Conservation (phyloP, 1,140 invertebrate species). For the Dufourea novaeangliae region DNA sequence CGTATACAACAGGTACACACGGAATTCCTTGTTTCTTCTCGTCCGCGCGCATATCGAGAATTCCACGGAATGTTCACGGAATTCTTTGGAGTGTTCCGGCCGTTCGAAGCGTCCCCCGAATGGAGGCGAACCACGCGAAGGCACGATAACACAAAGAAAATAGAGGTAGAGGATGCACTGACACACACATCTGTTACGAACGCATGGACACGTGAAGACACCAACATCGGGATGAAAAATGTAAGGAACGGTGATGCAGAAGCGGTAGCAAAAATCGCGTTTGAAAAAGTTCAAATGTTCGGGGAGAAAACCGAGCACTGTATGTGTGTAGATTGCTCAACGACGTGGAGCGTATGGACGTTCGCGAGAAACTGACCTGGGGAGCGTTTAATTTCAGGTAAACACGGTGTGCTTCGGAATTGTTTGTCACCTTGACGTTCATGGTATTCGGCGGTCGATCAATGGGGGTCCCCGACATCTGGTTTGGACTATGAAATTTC, state of each 20-base stretch:
- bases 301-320: neutral
- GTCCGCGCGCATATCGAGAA: neutral
- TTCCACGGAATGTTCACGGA: neutral
- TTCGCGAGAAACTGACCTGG: neutral
- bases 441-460: neutral
- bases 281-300: neutral
- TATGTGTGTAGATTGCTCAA: neutral
- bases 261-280: no score
- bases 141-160: neutral
- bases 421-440: neutral
- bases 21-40: neutral
- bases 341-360: neutral
- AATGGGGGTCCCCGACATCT: neutral
- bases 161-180: neutral
- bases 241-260: neutral
- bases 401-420: neutral
- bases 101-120: neutral
- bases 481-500: no score
- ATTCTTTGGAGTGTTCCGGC: neutral
- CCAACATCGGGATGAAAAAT: no score
- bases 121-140: neutral
- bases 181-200: no score
- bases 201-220: no score
- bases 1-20: no score
- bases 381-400: neutral